These are phyloP conservation scores for Henicopernis longicauda DNA, from an alignment of 2,113 vertebrate species.

Conservation along the genomic window DNA sequence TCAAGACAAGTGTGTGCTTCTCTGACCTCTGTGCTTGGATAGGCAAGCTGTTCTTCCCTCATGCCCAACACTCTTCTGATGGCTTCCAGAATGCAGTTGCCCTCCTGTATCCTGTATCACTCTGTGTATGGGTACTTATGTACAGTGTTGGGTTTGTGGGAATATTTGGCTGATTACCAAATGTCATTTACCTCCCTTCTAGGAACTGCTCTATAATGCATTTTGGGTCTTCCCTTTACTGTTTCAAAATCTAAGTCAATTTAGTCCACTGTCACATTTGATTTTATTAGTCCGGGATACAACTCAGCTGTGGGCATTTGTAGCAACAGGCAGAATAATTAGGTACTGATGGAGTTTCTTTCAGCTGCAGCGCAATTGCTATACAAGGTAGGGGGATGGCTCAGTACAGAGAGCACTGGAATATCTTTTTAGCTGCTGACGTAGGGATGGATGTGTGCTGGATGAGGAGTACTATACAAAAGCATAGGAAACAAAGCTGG, in stretches of 20 bases:
- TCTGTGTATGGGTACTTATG: rapidly evolving
- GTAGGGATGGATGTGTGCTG: neutral
- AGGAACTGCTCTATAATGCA: neutral
- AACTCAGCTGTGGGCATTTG: neutral
- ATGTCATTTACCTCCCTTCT: neutral
- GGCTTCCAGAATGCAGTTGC: neutral
- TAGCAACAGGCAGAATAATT: neutral
- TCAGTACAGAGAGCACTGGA: neutral
- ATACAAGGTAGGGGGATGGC: neutral
- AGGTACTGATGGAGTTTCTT: neutral
- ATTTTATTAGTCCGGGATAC: neutral
- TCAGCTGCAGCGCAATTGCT: neutral
- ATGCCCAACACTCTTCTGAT: neutral
- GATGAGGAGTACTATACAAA: neutral
- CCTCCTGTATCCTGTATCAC: neutral
- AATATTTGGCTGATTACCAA: neutral
- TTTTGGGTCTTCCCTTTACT: neutral
- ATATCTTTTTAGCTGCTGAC: neutral
- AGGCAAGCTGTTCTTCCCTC: neutral
- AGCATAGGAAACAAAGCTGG: neutral
- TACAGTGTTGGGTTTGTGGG: neutral
- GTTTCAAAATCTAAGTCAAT: neutral
- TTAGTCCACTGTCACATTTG: neutral
- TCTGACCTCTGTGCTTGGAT: neutral
- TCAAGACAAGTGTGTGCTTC: neutral